Evolutionary conservation across 1,140 invertebrate species (phyloP).

Genomic region (Nixonia krombeini): DNA sequence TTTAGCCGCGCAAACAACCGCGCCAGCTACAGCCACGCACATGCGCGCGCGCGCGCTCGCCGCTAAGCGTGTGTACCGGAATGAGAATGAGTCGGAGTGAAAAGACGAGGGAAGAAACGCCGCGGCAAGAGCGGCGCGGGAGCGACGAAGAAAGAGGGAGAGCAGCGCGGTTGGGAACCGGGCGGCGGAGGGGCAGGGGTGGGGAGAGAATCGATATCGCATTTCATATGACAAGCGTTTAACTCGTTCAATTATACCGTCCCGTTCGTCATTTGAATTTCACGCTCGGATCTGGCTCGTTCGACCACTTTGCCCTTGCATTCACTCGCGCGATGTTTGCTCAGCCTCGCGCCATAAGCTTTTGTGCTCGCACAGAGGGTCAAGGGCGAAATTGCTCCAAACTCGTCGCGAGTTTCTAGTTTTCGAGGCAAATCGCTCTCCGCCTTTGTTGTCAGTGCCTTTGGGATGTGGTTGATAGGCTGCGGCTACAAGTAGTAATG

Average conservation of each 20-base stretch:
- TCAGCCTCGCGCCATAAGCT: background rate
- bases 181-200: too few relatives aligned
- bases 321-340: too few relatives aligned
- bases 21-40: background rate
- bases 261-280: constrained; percentile 44
- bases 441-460: too few relatives aligned
- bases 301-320: too few relatives aligned
- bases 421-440: too few relatives aligned
- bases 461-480: too few relatives aligned
- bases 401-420: background rate
- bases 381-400: background rate
- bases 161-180: too few relatives aligned
- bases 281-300: constrained; percentile 22
- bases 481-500: too few relatives aligned
- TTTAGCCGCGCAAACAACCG: constrained; percentile 40
- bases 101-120: constrained; percentile 33
- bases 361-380: background rate
- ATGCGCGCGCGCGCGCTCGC: constrained; percentile 1
- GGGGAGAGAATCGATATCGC: constrained; percentile 48
- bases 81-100: constrained; percentile 39
- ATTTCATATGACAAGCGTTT: constrained; percentile 50
- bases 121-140: constrained; percentile 12
- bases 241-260: constrained; percentile 46
- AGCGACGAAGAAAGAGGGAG: constrained; percentile 18
- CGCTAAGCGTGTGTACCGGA: constrained; percentile 29